phyloP scores from a whole-genome alignment of 2,113 vertebrate species.

The Paraplagusia blochii region DNA sequence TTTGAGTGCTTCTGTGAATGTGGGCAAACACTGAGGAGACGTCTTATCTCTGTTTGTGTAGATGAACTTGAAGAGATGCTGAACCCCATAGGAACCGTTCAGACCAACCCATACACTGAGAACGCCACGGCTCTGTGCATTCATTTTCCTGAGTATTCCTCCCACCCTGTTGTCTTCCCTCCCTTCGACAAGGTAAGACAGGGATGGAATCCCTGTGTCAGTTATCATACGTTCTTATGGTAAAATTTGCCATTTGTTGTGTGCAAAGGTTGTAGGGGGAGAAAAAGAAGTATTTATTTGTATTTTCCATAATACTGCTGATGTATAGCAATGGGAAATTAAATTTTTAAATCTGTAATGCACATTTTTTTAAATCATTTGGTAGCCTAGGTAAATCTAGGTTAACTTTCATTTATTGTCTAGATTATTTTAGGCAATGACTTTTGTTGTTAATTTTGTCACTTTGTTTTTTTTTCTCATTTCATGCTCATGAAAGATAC shows the following conservation, averaged over 20 bases:
- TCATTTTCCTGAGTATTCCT: constrained; percentile 86
- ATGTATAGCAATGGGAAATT: no score
- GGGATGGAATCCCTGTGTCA: background rate
- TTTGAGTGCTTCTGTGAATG: background rate
- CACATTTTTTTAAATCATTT: no score
- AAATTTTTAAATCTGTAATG: no score
- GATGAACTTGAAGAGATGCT: constrained; percentile 99
- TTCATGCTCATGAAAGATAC: constrained; percentile 78
- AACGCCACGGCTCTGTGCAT: constrained; percentile 93
- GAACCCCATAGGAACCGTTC: constrained; percentile 96
- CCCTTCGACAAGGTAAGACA: constrained; percentile 93
- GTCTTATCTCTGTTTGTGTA: constrained; percentile 47
- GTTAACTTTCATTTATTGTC: no score
- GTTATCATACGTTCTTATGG: background rate
- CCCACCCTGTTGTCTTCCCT: constrained; percentile 85
- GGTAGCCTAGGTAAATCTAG: no score
- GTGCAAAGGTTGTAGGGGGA: no score
- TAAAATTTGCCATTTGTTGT: background rate
- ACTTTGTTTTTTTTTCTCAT: constrained; percentile 5
- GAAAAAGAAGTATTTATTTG: no score
- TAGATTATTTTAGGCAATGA: constrained; percentile 12
- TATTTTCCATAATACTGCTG: no score
- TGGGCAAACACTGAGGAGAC: background rate
- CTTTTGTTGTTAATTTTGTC: background rate
- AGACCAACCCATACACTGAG: constrained; percentile 95